Evolutionary conservation across 2,113 vertebrate genomes (phyloP), one percentile per base, ranked within the genome.

Genomic region (Prunella himalayana): DNA sequence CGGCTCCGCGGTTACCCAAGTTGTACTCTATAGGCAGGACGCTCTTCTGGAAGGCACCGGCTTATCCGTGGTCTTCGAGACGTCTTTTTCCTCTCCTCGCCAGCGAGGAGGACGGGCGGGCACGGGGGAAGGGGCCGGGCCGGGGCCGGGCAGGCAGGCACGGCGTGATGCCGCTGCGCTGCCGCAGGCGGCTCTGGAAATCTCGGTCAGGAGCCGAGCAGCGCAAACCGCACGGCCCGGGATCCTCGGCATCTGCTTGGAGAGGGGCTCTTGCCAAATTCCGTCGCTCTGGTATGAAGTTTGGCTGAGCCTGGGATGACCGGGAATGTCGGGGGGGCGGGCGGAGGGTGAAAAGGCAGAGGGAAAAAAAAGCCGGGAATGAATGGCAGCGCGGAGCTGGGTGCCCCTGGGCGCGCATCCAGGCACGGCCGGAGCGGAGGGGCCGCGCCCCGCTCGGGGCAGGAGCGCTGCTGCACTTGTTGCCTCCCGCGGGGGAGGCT

Each of bases 221-320:
- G 68, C 35, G 54, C 49, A 50, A 84, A 68, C 79, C 86, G 24
- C 94, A 81, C 53, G 16, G 54, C 6, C 61, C 54, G 83, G 82
- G 83, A 85, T 92, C 86, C 92, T 85, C 92, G 23, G 86, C 90
- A 88, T 69, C 78, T 84, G 86, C 60, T 72, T 6, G 54, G 25
- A 50, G 23, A 42, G 41, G 33, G 31, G 35, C 11, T 57, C 42
- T 22, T 44, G 80, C 91, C 91, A 86, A 80, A 92, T 83, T 71
- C 85, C 72, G 35, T 42, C 88, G 82, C 60, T 68, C 73, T 90
- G 91, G 73, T 87, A 93, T 76, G 82, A 84, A 90, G 94, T 90
- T 80, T 87, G 78, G 78, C 82, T 45, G 78, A 23, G 86, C 50
- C 72, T 71, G 61, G 47, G 42, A 45, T 79, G 47, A 70, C 75